These are phyloP conservation scores for Blastobasis adustella DNA, from an alignment of 2,888 invertebrate species.

Conservation along the genomic window DNA sequence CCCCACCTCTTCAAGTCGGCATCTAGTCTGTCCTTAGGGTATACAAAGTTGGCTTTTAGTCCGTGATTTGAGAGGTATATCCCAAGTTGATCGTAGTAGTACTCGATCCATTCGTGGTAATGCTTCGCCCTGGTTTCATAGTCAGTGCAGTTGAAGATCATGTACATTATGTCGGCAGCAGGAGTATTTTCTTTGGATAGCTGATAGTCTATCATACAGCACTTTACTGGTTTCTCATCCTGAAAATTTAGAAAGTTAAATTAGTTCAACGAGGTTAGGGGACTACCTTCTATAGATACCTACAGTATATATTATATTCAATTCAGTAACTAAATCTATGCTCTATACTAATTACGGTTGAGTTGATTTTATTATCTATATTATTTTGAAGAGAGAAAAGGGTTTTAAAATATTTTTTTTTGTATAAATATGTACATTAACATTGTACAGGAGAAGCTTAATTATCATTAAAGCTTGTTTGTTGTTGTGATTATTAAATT, in stretches of 20 bases:
- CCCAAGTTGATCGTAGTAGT: conserved; percentile 1
- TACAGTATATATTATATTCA: too few relatives aligned
- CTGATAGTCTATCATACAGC: conserved; percentile 23
- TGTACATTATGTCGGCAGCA: conserved; percentile 16
- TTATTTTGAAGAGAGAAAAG: too few relatives aligned
- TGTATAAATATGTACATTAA: too few relatives aligned
- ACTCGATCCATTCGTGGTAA: conserved; percentile 2
- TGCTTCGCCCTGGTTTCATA: conserved; percentile 7
- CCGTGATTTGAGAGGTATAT: conserved; percentile 16
- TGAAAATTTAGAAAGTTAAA: background rate
- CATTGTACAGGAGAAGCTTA: too few relatives aligned
- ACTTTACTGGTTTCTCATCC: conserved; percentile 7
- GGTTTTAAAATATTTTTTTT: too few relatives aligned
- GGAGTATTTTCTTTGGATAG: conserved; percentile 14
- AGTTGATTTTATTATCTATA: too few relatives aligned
- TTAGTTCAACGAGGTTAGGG: too few relatives aligned
- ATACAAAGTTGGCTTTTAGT: conserved; percentile 22
- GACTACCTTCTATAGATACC: too few relatives aligned
- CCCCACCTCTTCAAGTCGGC: conserved; percentile 26
- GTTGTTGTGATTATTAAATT: too few relatives aligned
- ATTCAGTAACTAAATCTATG: too few relatives aligned
- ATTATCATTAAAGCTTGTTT: too few relatives aligned
- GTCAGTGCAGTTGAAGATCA: conserved; percentile 25
- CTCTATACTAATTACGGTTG: too few relatives aligned
- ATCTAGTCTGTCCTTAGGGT: conserved; percentile 28